Percentiles rank a stretch among this genome's conserved stretches.
These are phyloP conservation scores for Pollenia angustigena DNA, from an alignment of 2,888 invertebrate species.

Conservation along the genomic window DNA sequence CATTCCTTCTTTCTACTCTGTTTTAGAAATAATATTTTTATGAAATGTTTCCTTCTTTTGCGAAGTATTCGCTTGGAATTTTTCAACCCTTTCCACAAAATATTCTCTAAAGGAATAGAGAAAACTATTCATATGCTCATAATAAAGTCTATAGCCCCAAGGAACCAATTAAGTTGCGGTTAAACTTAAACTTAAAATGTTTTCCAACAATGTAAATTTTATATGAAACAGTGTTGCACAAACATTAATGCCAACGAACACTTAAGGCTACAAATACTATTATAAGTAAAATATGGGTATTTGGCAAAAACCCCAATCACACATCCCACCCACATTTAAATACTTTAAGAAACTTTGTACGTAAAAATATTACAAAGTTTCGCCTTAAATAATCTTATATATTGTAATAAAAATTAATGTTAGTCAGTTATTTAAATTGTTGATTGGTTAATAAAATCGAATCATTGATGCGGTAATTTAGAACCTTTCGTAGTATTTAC, in stretches of 20 bases:
- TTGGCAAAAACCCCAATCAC: not conserved
- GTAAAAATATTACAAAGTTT: not conserved
- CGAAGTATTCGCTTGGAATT: not conserved
- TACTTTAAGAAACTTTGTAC: not conserved
- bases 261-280: slow-evolving; percentile 16
- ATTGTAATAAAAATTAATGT: not conserved
- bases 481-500: not conserved
- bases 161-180: slow-evolving; percentile 72
- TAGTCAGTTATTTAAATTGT: not conserved
- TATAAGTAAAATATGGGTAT: not conserved
- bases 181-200: slow-evolving; percentile 68
- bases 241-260: slow-evolving; percentile 18
- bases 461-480: slow-evolving; percentile 5
- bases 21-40: not conserved
- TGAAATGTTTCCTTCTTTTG: not conserved
- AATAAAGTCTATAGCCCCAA: slow-evolving; percentile 70
- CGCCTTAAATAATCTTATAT: too few species aligned
- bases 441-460: slow-evolving; percentile 20
- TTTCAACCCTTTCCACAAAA: slow-evolving; percentile 13
- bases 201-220: slow-evolving; percentile 48
- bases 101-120: not conserved
- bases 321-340: not conserved
- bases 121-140: slow-evolving; percentile 57
- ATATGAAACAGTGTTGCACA: slow-evolving; percentile 35
- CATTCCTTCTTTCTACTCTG: not conserved